phyloP scores from a whole-genome alignment of 2,888 invertebrate species.

The Tipula confusa region DNA sequence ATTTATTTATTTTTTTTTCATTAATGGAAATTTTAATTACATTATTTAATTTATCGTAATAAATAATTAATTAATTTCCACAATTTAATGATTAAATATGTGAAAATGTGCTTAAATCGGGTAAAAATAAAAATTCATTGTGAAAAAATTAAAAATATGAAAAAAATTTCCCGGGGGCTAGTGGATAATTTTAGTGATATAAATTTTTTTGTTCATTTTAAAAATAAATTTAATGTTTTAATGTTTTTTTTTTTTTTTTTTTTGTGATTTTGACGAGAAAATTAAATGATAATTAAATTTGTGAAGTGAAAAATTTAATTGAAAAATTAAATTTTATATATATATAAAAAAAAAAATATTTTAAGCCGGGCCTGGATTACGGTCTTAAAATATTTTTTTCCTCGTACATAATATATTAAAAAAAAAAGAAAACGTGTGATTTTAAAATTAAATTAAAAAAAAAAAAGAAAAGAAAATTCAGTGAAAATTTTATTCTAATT shows the following conservation, averaged over 20 bases:
- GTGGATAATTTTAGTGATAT: conserved; percentile 26
- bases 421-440: background rate
- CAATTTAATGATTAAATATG: background rate
- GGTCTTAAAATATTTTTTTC: background rate
- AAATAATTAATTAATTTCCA: background rate
- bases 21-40: background rate
- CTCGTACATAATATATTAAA: background rate
- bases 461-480: background rate
- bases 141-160: background rate
- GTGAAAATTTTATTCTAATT: conserved; percentile 26
- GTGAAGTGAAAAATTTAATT: background rate
- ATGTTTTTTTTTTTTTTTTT: no score
- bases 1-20: background rate
- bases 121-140: background rate
- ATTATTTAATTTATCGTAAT: background rate
- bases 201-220: background rate
- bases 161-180: conserved; percentile 27
- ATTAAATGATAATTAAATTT: background rate
- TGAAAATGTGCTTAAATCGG: background rate
- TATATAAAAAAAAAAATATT: background rate
- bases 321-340: no score
- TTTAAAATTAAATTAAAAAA: background rate
- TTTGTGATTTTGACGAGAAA: background rate
- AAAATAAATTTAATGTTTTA: background rate
- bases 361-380: conserved; percentile 29